Evolutionary conservation across 2,888 invertebrate genomes (phyloP), one percentile per base, ranked within the genome.

Genomic region (Drosophila birchii): DNA sequence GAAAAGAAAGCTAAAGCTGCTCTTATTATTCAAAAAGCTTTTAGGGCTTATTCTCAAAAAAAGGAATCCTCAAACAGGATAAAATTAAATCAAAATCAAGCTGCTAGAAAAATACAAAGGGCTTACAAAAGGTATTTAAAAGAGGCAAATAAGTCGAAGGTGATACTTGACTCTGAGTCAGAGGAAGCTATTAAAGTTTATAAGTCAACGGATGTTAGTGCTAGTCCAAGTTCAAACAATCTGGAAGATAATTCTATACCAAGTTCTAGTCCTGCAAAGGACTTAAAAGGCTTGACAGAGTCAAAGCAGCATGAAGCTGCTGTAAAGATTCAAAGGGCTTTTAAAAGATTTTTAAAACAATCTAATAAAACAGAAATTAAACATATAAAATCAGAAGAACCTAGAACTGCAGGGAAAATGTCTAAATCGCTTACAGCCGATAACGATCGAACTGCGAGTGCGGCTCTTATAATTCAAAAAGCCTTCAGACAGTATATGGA

Each of bases 391-490:
- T 23, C 23, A n/a, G 7, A 54, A 38, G 23, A 54, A 23, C 12
- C 2, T 23, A n/a, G 11, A 0, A 23, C 11, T 1, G 0, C 7
- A n/a, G 23, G 23, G 7, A n/a, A 38, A 12, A 2, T 23, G 23
- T 12, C 36, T 36, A 39, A 39, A 4, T 18, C 39, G 7, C 11
- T 16, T 18, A 36, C 12, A 7, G 23, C 29, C 7, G 32, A 56
- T 16, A 23, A 14, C 16, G 11, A 51, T n/a, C 20, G 12, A 23
- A 41, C 23, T 32, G 11, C 26, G 0, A 43, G 4, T 18, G 78
- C 80, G 2, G 79, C 76, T 7, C 26, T 44, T 2, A 74, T 54
- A 47, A 88, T 85, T 54, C 83, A 86, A 63, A 76, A 49, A 7
- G 59, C 57, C 1, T 74, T 79, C 7, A 59, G 70, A 32, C 61